Conservation (phyloP, 2,113 vertebrate species). For the Micromys minutus region DNA sequence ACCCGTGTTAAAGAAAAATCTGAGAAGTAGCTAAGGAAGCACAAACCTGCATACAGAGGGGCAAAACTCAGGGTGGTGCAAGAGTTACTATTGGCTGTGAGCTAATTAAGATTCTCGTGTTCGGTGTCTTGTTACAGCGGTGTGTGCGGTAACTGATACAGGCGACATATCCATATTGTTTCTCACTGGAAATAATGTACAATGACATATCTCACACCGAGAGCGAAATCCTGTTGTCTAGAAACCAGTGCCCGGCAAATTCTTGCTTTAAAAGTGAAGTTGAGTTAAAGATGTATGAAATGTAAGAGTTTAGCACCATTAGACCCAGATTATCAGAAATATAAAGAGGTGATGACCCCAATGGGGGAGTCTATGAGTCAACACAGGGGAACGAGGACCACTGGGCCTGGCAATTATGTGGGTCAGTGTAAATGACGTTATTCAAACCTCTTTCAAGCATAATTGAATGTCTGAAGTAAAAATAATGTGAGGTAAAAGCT, state of each 20-base stretch:
- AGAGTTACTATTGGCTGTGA: background rate
- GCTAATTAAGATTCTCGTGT: background rate
- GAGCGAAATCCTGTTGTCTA: background rate
- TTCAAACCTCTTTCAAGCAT: constrained; percentile 41
- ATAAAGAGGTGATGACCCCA: background rate
- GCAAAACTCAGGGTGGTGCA: background rate
- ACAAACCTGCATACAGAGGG: background rate
- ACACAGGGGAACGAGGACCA: background rate
- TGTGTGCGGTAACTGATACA: background rate
- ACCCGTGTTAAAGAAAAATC: background rate
- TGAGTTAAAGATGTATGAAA: background rate
- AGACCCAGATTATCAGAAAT: background rate
- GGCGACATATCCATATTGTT: background rate
- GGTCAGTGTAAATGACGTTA: background rate
- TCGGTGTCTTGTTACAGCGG: background rate
- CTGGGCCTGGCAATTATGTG: background rate
- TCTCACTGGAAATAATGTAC: background rate
- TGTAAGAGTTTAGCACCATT: background rate
- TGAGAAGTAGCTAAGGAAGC: background rate
- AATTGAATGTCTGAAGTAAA: constrained; percentile 23
- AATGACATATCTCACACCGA: background rate
- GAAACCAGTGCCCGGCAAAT: background rate
- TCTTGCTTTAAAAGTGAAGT: constrained; percentile 18
- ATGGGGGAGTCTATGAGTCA: background rate
- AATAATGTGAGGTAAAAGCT: constrained; percentile 3